Conservation (phyloP, 2,888 invertebrate species). For the Halocaridina rubra region DNA sequence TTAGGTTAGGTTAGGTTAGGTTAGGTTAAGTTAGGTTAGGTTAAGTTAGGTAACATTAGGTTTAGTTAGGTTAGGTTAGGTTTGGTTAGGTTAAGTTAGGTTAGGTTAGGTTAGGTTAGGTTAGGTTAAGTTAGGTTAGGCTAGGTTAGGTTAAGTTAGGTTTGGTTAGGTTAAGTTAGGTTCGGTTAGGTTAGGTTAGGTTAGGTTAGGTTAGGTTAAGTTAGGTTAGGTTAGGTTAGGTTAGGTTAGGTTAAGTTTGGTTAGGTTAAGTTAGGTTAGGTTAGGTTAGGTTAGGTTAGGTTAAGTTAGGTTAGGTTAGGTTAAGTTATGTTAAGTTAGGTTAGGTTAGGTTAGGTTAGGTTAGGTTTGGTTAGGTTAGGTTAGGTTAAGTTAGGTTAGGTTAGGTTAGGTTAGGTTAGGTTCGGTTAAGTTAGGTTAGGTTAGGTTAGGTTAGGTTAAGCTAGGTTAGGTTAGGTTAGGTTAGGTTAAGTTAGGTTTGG, state of each 20-base stretch:
- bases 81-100: neutral
- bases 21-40: neutral
- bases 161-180: too few relatives aligned
- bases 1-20: too few relatives aligned
- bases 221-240: too few relatives aligned
- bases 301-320: slow-evolving; percentile 10
- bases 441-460: slow-evolving; percentile 17
- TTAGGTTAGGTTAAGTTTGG: slow-evolving; percentile 4
- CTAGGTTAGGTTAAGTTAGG: slow-evolving; percentile 5
- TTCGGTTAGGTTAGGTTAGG: too few relatives aligned
- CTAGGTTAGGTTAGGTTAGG: neutral
- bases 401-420: too few relatives aligned
- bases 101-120: slow-evolving; percentile 19
- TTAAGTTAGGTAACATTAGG: neutral
- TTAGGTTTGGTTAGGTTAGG: slow-evolving; percentile 19
- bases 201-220: slow-evolving; percentile 5
- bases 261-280: slow-evolving; percentile 10
- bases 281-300: slow-evolving; percentile 20
- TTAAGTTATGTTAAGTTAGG: slow-evolving; percentile 17
- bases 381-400: slow-evolving; percentile 25
- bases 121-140: slow-evolving; percentile 12
- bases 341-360: slow-evolving; percentile 22
- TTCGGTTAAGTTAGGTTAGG: too few relatives aligned
- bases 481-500: neutral
- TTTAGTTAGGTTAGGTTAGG: too few relatives aligned